Conservation (phyloP, 1,140 invertebrate species). For the Neodiprion virginianus region DNA sequence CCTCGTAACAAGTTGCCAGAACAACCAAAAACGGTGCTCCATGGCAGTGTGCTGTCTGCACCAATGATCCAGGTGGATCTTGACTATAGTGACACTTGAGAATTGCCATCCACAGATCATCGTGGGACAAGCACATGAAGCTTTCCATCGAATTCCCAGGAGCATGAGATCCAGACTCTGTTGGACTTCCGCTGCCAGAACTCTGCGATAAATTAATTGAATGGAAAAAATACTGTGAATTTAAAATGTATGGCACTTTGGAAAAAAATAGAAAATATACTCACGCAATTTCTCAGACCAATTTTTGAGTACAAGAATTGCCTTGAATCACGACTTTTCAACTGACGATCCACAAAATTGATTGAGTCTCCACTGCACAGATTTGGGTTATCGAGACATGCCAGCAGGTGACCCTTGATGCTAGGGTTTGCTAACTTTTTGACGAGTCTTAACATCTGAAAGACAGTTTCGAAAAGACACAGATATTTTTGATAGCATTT, state of each 20-base stretch:
- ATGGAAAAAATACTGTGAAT: too few relatives aligned
- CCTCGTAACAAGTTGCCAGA: constrained; percentile 73
- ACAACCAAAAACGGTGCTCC: constrained; percentile 67
- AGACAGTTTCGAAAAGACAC: constrained; percentile 15
- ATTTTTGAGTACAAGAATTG: constrained; percentile 31
- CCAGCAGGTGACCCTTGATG: constrained; percentile 47
- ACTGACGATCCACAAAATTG: constrained; percentile 10
- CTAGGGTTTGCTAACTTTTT: constrained; percentile 41
- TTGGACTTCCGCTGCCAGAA: constrained; percentile 13
- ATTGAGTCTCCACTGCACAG: constrained; percentile 23
- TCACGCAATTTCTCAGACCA: constrained; percentile 26
- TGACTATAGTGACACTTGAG: constrained; percentile 71
- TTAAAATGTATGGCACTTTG: not conserved
- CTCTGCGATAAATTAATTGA: not conserved
- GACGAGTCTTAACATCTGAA: constrained; percentile 34
- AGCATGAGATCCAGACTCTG: constrained; percentile 13
- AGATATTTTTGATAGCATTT: constrained; percentile 27
- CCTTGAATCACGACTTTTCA: constrained; percentile 27
- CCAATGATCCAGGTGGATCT: constrained; percentile 69
- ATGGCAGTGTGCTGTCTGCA: constrained; percentile 64
- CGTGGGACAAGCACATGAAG: constrained; percentile 31
- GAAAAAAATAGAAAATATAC: constrained; percentile 22
- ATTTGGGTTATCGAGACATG: constrained; percentile 42
- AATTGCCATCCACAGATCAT: constrained; percentile 68
- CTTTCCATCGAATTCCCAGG: not conserved